Evolutionary conservation across 2,888 invertebrate species (phyloP), one percentile per base, ranked within the genome.

Genomic region (Margaritifera margaritifera): DNA sequence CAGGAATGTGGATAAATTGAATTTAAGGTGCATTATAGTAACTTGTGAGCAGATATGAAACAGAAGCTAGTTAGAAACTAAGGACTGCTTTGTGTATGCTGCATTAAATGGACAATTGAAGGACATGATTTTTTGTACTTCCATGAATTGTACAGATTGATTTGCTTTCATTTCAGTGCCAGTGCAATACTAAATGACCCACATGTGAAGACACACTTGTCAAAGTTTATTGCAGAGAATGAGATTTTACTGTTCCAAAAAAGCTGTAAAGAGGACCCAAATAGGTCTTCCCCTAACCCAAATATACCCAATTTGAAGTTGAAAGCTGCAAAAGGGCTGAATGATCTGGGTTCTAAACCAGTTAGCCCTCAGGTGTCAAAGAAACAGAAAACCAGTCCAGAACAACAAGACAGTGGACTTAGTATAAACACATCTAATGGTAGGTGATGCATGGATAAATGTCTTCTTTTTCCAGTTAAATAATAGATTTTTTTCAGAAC

Each of bases 111-210:
- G 15, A 42, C 1, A 42, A 15, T 42, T 42, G 1, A 42, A 42
- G 15, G 11, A 15, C 42, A 42, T 3, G 3, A 3, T 42, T 42
- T 42, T 8, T 42, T 42, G 6, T 42, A 42, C 42, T 42, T 8
- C 42, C 42, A 15, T 42, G 42, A 42, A 42, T 42, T 42, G 15
- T 42, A 42, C 15, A 42, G 42, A 42, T 42, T 42, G 11, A 42
- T 42, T 11, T 42, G 3, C 52, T 22, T 51, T 67, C 57, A 42
- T 74, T 80, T 24, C 72, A 88, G 88, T 83, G 87, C 88, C 54
- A 83, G 87, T 77, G 86, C 84, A 54, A 80, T 88, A 51, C 71
- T 88, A 53, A 83, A 83, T 64, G 71, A 81, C 50, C 77, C 83
- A 6, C 78, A 80, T 66, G 82, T 88, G 22, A 83, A 84, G 71